These are phyloP conservation scores for Arothron firmamentum DNA, from an alignment of 2,113 vertebrate species.

Conservation along the genomic window DNA sequence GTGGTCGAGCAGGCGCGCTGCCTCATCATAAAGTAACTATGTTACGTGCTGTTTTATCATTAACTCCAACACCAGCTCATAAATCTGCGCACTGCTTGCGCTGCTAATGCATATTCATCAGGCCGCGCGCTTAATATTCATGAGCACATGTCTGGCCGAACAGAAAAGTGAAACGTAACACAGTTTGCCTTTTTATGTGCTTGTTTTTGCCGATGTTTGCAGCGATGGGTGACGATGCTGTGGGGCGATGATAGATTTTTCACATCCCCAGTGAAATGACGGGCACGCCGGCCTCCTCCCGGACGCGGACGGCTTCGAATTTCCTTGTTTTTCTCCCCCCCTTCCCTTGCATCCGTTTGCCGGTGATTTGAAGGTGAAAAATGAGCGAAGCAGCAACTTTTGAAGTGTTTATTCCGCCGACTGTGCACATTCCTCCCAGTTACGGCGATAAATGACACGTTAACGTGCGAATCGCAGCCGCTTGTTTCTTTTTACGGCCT, in stretches of 20 bases:
- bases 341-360: slow-evolving; percentile 22
- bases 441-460: slow-evolving; percentile 62
- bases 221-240: slow-evolving; percentile 46
- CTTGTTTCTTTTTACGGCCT: slow-evolving; percentile 8
- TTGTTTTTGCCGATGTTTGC: slow-evolving; percentile 61
- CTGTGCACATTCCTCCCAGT: slow-evolving; percentile 53
- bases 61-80: slow-evolving; percentile 64
- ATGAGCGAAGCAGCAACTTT: slow-evolving; percentile 56
- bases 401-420: slow-evolving; percentile 65
- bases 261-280: slow-evolving; percentile 56
- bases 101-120: slow-evolving; percentile 76
- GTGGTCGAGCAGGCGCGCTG: background rate
- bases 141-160: slow-evolving; percentile 73
- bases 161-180: slow-evolving; percentile 70
- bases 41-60: slow-evolving; percentile 68
- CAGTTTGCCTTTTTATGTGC: slow-evolving; percentile 68
- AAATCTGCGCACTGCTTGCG: slow-evolving; percentile 65
- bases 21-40: slow-evolving; percentile 41
- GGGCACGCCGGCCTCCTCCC: slow-evolving; percentile 36
- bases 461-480: slow-evolving; percentile 51
- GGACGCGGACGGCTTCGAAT: slow-evolving; percentile 24
- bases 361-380: slow-evolving; percentile 60
- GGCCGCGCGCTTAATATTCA: slow-evolving; percentile 66
- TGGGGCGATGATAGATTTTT: slow-evolving; percentile 51
- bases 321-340: slow-evolving; percentile 11